phyloP scores from a whole-genome alignment of 2,113 vertebrate species.

The Empidonax alnorum region DNA sequence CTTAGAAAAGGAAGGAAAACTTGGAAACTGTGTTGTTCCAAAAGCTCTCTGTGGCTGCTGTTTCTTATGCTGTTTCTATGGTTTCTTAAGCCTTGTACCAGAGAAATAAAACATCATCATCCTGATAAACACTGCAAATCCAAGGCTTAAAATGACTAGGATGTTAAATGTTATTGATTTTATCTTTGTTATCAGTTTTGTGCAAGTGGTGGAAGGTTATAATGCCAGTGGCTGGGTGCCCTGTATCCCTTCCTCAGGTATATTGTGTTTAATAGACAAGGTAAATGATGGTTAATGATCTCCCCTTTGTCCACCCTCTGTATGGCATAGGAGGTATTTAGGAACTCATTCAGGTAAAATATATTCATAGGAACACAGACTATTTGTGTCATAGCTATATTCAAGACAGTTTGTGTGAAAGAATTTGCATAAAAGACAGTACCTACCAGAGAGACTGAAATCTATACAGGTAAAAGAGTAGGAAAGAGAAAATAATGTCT shows the following conservation, averaged over 20 bases:
- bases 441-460: neutral
- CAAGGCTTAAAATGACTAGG: neutral
- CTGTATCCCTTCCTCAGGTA: neutral
- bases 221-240: accelerated
- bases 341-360: neutral
- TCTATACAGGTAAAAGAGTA: neutral
- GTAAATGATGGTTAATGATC: neutral
- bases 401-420: neutral
- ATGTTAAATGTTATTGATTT: neutral
- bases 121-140: neutral
- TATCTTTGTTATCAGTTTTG: neutral
- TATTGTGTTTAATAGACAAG: neutral
- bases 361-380: neutral
- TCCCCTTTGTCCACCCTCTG: neutral
- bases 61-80: neutral
- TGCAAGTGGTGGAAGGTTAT: neutral
- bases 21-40: neutral
- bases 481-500: neutral
- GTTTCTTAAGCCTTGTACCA: neutral
- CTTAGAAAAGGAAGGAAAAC: neutral
- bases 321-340: neutral
- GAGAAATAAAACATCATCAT: neutral
- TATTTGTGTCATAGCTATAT: neutral
- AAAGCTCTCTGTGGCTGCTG: neutral
- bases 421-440: neutral